Percentiles rank a stretch among this genome's conserved stretches.
Evolutionary conservation across 35 echinoderm and acorn worm species (phyloP).

Genomic region (Heliocidaris erythrogramma): DNA sequence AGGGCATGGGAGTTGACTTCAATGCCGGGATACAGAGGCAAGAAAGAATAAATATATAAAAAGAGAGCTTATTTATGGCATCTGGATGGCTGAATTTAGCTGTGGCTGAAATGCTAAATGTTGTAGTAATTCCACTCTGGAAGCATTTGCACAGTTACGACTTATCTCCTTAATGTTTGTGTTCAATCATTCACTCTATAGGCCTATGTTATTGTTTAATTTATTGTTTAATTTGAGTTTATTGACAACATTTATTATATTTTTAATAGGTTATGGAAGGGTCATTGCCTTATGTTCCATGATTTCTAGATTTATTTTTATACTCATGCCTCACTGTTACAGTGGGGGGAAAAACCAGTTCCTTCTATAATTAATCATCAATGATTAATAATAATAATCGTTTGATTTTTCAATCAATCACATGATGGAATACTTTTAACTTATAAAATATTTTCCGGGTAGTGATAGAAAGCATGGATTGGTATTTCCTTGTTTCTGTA

Average conservation of each 20-base stretch:
- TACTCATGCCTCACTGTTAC: too few relatives aligned
- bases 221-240: not conserved
- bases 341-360: too few relatives aligned
- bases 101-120: not conserved
- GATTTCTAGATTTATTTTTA: too few relatives aligned
- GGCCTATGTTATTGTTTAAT: not conserved
- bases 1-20: not conserved
- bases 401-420: too few relatives aligned
- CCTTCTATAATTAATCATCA: too few relatives aligned
- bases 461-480: too few relatives aligned
- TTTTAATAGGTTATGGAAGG: not conserved
- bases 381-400: too few relatives aligned
- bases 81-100: not conserved
- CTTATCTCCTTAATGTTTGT: not conserved
- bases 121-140: not conserved
- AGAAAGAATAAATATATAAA: not conserved
- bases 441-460: too few relatives aligned
- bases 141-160: not conserved
- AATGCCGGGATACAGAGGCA: not conserved
- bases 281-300: not conserved
- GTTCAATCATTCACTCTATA: not conserved
- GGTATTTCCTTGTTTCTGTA: too few relatives aligned
- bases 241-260: not conserved
- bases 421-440: too few relatives aligned
- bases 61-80: slow-evolving; percentile 15